phyloP scores from a whole-genome alignment of 35 echinoderm and acorn worm genomes.

The Chiridota heheva region DNA sequence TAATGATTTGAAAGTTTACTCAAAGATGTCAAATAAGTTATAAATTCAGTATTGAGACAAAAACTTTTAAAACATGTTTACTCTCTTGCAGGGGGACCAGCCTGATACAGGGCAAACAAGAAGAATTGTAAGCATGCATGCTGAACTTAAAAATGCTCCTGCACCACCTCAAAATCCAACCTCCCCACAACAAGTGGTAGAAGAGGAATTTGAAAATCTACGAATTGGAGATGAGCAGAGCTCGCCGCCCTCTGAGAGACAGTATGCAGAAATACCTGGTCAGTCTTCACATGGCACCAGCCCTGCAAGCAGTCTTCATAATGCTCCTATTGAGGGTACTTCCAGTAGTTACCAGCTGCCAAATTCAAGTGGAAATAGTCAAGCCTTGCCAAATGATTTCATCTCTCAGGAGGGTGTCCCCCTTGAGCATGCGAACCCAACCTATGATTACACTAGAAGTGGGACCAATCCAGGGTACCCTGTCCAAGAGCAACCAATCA shows the following conservation, averaged over 20 bases:
- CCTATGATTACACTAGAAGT: constrained; percentile 37
- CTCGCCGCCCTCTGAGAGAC: background rate
- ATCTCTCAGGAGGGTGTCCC: constrained; percentile 5
- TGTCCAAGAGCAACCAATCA: constrained; percentile 23
- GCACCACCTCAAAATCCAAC: background rate
- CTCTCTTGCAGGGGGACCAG: too few relatives aligned
- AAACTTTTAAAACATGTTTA: too few relatives aligned
- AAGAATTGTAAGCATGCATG: constrained; percentile 62
- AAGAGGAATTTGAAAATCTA: constrained; percentile 44
- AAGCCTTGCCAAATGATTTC: constrained; percentile 39
- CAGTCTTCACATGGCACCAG: too few relatives aligned
- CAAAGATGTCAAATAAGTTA: too few relatives aligned
- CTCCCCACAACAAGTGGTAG: constrained; percentile 5
- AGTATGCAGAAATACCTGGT: too few relatives aligned
- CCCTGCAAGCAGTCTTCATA: too few relatives aligned
- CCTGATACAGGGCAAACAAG: too few relatives aligned
- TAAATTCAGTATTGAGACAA: too few relatives aligned
- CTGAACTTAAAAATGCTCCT: constrained; percentile 55
- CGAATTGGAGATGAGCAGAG: constrained; percentile 18
- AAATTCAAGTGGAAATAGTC: constrained; percentile 2
- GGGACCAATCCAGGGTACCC: background rate
- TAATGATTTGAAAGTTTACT: too few relatives aligned
- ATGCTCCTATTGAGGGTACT: too few relatives aligned
- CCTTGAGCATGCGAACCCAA: constrained; percentile 42
- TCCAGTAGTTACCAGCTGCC: too few relatives aligned